phyloP scores from a whole-genome alignment of 2,113 vertebrate species.

The Bothrops jararaca region DNA sequence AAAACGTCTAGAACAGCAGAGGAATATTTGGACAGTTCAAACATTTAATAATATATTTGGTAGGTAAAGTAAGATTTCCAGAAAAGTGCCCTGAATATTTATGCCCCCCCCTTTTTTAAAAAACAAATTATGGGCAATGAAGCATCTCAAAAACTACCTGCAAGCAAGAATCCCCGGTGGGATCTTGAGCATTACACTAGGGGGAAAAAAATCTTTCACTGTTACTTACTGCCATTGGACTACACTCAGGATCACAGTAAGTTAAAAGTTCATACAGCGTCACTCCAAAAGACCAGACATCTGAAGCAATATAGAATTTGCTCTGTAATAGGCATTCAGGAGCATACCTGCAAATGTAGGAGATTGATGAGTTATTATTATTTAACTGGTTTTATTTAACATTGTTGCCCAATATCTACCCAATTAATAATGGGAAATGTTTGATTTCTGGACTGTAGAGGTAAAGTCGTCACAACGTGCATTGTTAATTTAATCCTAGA shows the following conservation, averaged over 20 bases:
- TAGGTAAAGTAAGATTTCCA: neutral
- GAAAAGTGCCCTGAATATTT: neutral
- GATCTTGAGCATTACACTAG: neutral
- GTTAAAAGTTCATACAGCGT: slow-evolving; percentile 93
- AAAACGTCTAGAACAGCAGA: neutral
- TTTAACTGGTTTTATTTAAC: neutral
- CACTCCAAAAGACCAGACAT: slow-evolving; percentile 96
- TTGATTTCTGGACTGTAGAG: neutral
- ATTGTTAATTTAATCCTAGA: neutral
- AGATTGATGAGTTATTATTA: accelerated
- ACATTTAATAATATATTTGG: neutral
- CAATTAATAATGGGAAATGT: neutral
- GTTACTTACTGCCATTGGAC: slow-evolving; percentile 84
- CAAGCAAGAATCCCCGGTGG: neutral
- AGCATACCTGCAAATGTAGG: slow-evolving; percentile 81
- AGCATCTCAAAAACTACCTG: neutral
- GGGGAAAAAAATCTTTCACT: neutral
- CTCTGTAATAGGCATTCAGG: slow-evolving; percentile 90
- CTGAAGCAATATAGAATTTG: slow-evolving; percentile 93
- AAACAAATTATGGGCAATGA: neutral
- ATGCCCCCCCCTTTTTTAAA: neutral
- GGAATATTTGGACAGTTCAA: neutral
- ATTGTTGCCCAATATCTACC: neutral
- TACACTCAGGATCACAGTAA: slow-evolving; percentile 84
- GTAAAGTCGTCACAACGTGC: neutral